Conservation (phyloP, 2,888 invertebrate genomes). For the Ennomos erosarius region DNA sequence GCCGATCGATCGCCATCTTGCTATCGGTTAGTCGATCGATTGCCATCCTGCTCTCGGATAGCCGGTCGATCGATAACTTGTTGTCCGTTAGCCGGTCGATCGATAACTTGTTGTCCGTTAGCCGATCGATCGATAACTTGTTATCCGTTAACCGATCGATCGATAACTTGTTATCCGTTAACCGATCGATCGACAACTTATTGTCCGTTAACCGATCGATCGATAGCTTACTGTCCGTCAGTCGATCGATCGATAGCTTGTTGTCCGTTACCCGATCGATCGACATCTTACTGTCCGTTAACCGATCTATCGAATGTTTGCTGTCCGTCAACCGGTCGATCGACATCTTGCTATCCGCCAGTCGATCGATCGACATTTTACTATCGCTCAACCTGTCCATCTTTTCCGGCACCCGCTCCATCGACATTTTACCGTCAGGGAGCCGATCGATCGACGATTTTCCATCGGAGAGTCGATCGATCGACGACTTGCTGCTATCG, state of each 20-base stretch:
- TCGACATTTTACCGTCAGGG: slow-evolving; percentile 19
- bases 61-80: slow-evolving; percentile 46
- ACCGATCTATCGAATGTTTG: slow-evolving; percentile 41
- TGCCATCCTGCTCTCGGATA: slow-evolving; percentile 35
- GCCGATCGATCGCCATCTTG: slow-evolving; percentile 45
- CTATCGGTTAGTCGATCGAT: slow-evolving; percentile 44
- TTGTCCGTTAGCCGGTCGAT: slow-evolving; percentile 54
- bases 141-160: slow-evolving; percentile 22
- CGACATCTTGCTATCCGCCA: slow-evolving; percentile 29
- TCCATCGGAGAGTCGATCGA: slow-evolving; percentile 39
- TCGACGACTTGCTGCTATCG: neutral
- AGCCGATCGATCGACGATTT: slow-evolving; percentile 28
- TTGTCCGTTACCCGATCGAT: slow-evolving; percentile 20
- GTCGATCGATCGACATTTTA: slow-evolving; percentile 28
- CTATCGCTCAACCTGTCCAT: slow-evolving; percentile 15
- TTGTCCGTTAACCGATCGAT: slow-evolving; percentile 15
- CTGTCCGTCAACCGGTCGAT: slow-evolving; percentile 22
- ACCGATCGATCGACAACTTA: slow-evolving; percentile 41
- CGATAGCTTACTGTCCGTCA: slow-evolving; percentile 25
- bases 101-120: slow-evolving; percentile 45
- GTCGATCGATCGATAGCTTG: slow-evolving; percentile 23
- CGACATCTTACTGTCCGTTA: slow-evolving; percentile 38
- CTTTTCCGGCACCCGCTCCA: slow-evolving; percentile 16
- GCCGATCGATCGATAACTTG: slow-evolving; percentile 39
- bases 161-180: slow-evolving; percentile 32